Evolutionary conservation across 2,888 invertebrate species (phyloP).

Genomic region (Polydrusus tereticollis): DNA sequence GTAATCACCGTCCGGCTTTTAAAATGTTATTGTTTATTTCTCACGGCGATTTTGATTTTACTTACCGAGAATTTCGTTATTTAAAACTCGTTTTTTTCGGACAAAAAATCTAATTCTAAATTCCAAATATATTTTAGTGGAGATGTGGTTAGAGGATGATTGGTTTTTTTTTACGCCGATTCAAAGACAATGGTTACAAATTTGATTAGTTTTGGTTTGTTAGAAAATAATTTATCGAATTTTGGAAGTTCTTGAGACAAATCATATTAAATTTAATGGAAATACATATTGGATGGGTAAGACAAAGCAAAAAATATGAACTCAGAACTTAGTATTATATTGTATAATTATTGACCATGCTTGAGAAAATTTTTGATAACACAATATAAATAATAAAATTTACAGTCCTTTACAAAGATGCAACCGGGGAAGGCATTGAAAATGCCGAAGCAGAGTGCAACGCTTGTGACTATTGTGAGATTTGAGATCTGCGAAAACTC

Average conservation of each 20-base stretch:
- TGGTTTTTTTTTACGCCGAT: background rate
- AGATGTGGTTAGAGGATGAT: constrained; percentile 8
- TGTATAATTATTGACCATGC: no score
- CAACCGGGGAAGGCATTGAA: no score
- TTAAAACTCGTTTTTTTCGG: background rate
- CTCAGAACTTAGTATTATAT: no score
- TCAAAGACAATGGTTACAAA: constrained; percentile 11
- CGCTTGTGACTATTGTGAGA: no score
- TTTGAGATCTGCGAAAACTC: no score
- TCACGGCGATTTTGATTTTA: constrained; percentile 47
- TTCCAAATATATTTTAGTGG: constrained; percentile 1
- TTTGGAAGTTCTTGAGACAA: background rate
- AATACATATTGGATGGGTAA: no score
- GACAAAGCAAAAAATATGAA: no score
- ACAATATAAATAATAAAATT: no score
- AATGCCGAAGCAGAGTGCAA: no score
- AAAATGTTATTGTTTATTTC: constrained; percentile 51
- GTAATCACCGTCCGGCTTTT: constrained; percentile 49
- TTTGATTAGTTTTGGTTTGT: constrained; percentile 16
- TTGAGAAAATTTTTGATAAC: no score
- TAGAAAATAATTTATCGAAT: constrained; percentile 12
- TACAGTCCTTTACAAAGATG: no score
- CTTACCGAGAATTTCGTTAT: constrained; percentile 31
- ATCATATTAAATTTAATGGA: background rate
- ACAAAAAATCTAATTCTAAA: constrained; percentile 10